Conservation (phyloP, 2,797 vertebrate genomes). For the Myiotriccus ornatus region DNA sequence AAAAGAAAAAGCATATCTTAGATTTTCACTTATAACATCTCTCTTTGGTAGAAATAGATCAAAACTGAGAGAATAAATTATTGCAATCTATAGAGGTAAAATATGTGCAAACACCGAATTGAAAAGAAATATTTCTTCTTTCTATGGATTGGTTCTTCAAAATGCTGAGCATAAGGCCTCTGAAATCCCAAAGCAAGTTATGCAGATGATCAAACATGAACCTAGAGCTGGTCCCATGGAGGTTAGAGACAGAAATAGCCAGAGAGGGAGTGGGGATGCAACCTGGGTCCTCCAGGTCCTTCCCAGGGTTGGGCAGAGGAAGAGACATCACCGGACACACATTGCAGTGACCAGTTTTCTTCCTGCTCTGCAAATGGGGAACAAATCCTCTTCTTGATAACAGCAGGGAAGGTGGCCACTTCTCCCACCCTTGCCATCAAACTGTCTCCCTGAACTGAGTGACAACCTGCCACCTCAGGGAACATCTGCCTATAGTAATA, state of each 20-base stretch:
- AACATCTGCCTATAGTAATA: constrained; percentile 9
- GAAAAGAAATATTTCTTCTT: neutral
- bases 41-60: neutral
- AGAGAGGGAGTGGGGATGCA: neutral
- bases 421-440: neutral
- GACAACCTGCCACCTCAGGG: constrained; percentile 26
- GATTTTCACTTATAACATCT: neutral
- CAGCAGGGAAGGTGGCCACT: neutral
- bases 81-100: neutral
- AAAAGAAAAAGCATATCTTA: neutral
- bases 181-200: neutral
- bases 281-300: neutral
- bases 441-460: neutral
- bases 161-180: neutral
- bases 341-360: accelerated
- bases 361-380: neutral
- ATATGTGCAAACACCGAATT: neutral
- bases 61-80: neutral
- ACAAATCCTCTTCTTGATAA: neutral
- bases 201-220: accelerated
- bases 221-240: neutral
- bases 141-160: neutral
- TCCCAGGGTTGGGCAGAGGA: accelerated
- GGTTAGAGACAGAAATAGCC: neutral
- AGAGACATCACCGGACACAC: neutral